Base-by-base conservation (phyloP, 2,797 vertebrate species). In the Coregonus sp. region DNA sequence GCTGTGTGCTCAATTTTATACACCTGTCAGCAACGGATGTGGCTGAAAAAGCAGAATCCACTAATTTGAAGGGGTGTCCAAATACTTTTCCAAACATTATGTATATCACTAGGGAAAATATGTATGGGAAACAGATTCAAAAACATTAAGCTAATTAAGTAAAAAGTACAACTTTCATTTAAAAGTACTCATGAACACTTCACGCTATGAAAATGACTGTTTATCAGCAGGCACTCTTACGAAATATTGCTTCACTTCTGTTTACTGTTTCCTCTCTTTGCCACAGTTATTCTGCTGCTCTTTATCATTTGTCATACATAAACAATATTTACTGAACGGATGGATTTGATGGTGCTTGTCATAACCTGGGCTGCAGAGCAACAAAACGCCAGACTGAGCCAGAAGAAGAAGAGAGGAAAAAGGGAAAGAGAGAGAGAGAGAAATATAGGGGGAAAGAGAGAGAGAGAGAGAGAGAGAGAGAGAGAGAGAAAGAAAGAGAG, bases 371-470 rank as follows among this genome's bases (percentile, higher is more conserved):
- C 73, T 80, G 51, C 76, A 84, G 78, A 83, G 79, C 16, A 75
- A 25, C 72, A 69, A 81, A 81, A 86, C 79, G 73, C 70, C 76
- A 72, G 87, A 73, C 75, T 47, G 74, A 52, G 73, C 79, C 75
- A 84, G 78, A 87, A 78, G 87, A 84, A 85, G 18, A 20, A 18
- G 29, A 54, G 51, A 18, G n/a, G 70, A 72, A 25, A 54, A 78
- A 73, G 33, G 25, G 77, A 67, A 73, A 83, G 89, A 81, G 88
- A 89, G 88, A 90, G 82, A 40, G 72, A 85, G 80, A 86, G 82
- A 84, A 81, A 78, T 29, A 87, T 91, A 87, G 83, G 86, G 82
- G 79, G 80, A 80, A 87, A 86, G 89, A 89, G 90, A 91, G 72
- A 11, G 29, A 12, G 47, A 16, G 56, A 25, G 1, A 25, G 25